A percentile compares a stretch with the other conserved stretches of the same genome.
These are phyloP conservation scores for Aphelenchoides besseyi DNA, from an alignment of 1,140 invertebrate genomes.

Conservation along the genomic window DNA sequence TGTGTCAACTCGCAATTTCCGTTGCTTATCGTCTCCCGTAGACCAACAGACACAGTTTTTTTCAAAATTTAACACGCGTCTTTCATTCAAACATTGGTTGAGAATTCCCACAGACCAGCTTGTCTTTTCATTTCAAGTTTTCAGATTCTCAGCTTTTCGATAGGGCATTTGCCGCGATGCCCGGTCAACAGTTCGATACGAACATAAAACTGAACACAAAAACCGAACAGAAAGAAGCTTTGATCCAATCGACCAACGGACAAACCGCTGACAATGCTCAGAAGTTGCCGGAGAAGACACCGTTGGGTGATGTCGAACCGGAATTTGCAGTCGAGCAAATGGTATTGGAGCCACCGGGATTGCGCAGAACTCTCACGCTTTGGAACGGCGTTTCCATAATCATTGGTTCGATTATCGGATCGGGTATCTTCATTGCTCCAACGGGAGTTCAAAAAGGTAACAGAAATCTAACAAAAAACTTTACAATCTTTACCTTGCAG, in stretches of 20 bases:
- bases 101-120: no score
- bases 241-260: not conserved
- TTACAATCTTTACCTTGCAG: not conserved
- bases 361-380: slow-evolving; percentile 52
- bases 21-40: not conserved
- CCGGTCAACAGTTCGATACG: not conserved
- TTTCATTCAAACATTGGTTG: no score
- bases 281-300: slow-evolving; percentile 2
- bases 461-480: slow-evolving; percentile 37
- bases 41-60: not conserved
- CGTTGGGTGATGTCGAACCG: not conserved
- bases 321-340: not conserved
- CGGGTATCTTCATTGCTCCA: slow-evolving; percentile 88
- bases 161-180: no score
- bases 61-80: not conserved
- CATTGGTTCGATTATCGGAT: slow-evolving; percentile 63
- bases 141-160: no score
- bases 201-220: not conserved
- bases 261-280: not conserved
- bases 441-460: slow-evolving; percentile 75
- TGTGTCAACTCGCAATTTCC: not conserved
- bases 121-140: no score
- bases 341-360: slow-evolving; percentile 1
- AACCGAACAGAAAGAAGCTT: not conserved
- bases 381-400: slow-evolving; percentile 61